A percentile compares a stretch with the other conserved stretches of the same genome.
Conservation (phyloP, 2,888 invertebrate genomes). For the Pristionchus japonicus region DNA sequence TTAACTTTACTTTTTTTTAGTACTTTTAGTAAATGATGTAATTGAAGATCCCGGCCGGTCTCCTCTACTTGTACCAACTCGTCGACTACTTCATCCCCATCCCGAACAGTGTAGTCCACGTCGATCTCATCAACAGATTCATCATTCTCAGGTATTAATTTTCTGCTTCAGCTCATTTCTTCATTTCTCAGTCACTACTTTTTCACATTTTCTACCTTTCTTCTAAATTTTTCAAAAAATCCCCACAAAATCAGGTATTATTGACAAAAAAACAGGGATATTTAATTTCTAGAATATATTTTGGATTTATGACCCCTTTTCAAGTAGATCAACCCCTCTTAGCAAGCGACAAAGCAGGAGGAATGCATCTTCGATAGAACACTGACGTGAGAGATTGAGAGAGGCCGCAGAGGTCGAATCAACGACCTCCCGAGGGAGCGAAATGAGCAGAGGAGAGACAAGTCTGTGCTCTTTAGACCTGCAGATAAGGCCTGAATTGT, state of each 20-base stretch:
- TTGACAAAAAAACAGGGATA: too few relatives aligned
- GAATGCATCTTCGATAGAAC: not conserved
- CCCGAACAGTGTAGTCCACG: not conserved
- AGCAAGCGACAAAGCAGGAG: not conserved
- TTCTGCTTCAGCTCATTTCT: too few relatives aligned
- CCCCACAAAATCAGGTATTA: too few relatives aligned
- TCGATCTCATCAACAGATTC: constrained; percentile 55
- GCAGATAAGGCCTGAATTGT: constrained; percentile 1
- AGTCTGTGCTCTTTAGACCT: constrained; percentile 36
- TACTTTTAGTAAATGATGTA: not conserved
- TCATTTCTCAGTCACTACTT: too few relatives aligned
- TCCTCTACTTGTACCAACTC: constrained; percentile 87
- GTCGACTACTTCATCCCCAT: constrained; percentile 76
- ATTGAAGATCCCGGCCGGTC: constrained; percentile 75
- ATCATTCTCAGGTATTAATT: constrained; percentile 76
- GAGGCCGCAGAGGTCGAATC: not conserved
- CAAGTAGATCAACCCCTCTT: not conserved
- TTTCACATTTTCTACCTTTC: not conserved
- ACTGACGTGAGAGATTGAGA: constrained; percentile 3
- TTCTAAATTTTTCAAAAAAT: too few relatives aligned
- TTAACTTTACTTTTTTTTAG: not conserved
- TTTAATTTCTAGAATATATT: too few relatives aligned
- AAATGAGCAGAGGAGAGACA: not conserved
- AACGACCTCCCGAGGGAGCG: not conserved
- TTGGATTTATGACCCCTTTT: not conserved